phyloP scores from a whole-genome alignment of 2,113 vertebrate species.

The Clarias macrocephalus region DNA sequence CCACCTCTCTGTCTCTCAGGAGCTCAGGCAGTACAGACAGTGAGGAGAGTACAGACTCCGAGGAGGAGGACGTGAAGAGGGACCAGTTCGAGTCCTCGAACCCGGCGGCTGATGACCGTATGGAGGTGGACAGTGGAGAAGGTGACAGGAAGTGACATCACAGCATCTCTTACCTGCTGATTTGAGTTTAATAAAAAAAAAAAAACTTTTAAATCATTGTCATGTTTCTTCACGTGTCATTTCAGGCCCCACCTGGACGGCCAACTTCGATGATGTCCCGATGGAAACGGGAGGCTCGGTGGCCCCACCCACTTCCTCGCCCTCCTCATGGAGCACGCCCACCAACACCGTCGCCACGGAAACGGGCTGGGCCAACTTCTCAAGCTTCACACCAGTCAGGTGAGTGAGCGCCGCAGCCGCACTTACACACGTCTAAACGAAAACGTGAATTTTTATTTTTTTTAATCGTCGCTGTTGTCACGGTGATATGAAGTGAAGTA shows the following conservation, averaged over 20 bases:
- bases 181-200: too few relatives aligned
- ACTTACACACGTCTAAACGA: not conserved
- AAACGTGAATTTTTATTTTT: not conserved
- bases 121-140: constrained; percentile 91
- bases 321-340: constrained; percentile 83
- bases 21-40: constrained; percentile 98
- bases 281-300: constrained; percentile 89
- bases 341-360: constrained; percentile 75
- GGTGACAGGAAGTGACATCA: constrained; percentile 56
- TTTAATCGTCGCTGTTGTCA: too few relatives aligned
- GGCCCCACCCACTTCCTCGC: constrained; percentile 66
- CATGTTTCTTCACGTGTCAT: not conserved
- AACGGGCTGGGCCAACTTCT: constrained; percentile 91
- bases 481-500: too few relatives aligned
- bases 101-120: constrained; percentile 83
- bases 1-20: constrained; percentile 53
- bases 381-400: constrained; percentile 86
- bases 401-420: constrained; percentile 45
- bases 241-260: constrained; percentile 89
- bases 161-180: not conserved
- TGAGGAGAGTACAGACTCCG: constrained; percentile 96
- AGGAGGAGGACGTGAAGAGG: constrained; percentile 94
- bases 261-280: constrained; percentile 92
- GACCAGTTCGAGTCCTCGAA: constrained; percentile 83
- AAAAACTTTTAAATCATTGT: too few relatives aligned